Conservation (phyloP, 1,140 invertebrate genomes). For the Protaetia brevitarsis region DNA sequence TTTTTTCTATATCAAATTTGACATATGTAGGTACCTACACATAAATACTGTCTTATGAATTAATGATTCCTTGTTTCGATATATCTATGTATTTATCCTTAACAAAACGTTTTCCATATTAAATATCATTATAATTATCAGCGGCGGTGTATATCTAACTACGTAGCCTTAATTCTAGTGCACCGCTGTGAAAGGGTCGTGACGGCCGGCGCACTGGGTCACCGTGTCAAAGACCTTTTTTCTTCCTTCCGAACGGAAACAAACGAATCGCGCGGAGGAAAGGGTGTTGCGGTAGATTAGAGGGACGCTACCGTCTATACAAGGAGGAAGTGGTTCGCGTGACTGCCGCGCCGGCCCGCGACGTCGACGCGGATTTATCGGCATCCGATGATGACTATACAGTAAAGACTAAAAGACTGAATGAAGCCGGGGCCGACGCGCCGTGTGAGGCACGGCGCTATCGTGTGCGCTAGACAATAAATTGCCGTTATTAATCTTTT, state of each 20-base stretch:
- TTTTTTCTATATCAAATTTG: too few species aligned
- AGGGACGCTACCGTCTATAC: neutral
- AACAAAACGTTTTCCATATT: too few species aligned
- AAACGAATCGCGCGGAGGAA: too few species aligned
- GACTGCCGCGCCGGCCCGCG: neutral
- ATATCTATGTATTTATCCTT: too few species aligned
- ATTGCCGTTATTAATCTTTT: slow-evolving; percentile 6
- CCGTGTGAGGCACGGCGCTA: neutral
- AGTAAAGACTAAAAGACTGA: neutral
- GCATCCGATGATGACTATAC: neutral
- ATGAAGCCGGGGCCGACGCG: neutral
- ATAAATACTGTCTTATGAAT: too few species aligned
- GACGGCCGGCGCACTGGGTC: slow-evolving; percentile 5
- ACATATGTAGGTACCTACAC: too few species aligned
- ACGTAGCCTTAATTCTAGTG: too few species aligned
- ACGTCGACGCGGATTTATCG: neutral
- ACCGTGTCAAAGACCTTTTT: slow-evolving; percentile 9
- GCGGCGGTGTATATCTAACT: too few species aligned
- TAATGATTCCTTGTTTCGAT: too few species aligned
- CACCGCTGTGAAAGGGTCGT: neutral
- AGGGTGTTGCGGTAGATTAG: slow-evolving; percentile 15
- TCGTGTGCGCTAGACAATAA: neutral
- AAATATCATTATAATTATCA: too few species aligned
- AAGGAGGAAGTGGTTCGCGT: neutral
- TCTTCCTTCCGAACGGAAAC: too few species aligned